Base-by-base conservation (phyloP, 2,888 invertebrate species). In the Caenorhabditis plicata region DNA sequence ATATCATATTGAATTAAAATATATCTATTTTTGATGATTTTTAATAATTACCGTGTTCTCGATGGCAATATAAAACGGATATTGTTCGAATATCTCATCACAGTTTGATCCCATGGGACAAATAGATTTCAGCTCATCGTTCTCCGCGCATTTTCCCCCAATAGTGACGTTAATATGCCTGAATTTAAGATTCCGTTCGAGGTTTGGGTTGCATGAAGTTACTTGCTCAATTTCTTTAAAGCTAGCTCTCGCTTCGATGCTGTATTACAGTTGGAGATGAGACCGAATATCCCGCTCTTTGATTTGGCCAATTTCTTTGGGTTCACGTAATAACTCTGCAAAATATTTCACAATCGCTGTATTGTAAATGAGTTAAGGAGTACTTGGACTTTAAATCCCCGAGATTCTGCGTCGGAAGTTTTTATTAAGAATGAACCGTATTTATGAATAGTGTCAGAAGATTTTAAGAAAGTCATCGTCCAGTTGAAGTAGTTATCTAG, bases 401-500 rank as follows among this genome's bases (percentile, higher is more conserved):
- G 60, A 15, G 63, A 56, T 25, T 71, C 72, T 1, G 64, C 65
- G 26, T 60, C 54, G 39, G 49, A 60, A 3, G 73, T 72, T 7
- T 57, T 35, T 17, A 78, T 58, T 66, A 71, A 70, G 41, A 64
- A 76, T 11, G 71, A 54, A 8, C 84, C 84, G 55, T 84, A 83
- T 3, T 82, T 82, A 25, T 81, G 81, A 13, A 81, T 78, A 25
- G 83, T 76, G 58, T 84, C 83, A 1, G 83, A 81, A 35, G 82
- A 81, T 31, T 67, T 66, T 15, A 88, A 87, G 81, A 76, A 86
- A 78, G 80, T 81, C 81, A 82, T 82, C 17, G 82, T 82, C 81
- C 83, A 82, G 63, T 84, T 83, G 73, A 88, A 90, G n/a, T 57
- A 62, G 13, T 61, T 44, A 9, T 49, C 60, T 58, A 44, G 48